Percentiles rank a stretch among this genome's conserved stretches.
phyloP scores from a whole-genome alignment of 2,113 vertebrate genomes.

The Silurus asotus region DNA sequence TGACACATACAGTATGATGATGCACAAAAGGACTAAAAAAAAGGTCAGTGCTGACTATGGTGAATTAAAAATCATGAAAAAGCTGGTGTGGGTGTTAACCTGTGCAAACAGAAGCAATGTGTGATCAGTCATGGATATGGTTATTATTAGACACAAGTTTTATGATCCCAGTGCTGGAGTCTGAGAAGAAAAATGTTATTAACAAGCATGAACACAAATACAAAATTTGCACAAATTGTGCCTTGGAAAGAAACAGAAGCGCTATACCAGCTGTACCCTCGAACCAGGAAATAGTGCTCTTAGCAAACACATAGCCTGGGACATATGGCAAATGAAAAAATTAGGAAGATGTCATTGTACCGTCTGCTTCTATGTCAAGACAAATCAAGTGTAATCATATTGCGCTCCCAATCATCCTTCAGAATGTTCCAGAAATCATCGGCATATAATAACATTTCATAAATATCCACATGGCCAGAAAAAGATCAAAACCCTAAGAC shows the following conservation, averaged over 20 bases:
- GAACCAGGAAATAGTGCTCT: not conserved
- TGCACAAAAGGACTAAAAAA: not conserved
- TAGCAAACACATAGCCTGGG: not conserved
- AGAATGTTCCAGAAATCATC: not conserved
- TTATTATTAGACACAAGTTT: slow-evolving; percentile 36
- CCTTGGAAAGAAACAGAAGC: not conserved
- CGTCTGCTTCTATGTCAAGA: not conserved
- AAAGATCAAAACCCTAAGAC: not conserved
- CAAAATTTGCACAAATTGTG: not conserved
- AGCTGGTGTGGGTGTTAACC: slow-evolving; percentile 21
- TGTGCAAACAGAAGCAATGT: slow-evolving; percentile 1
- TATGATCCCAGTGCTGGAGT: not conserved
- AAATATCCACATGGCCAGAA: not conserved
- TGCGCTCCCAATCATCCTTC: not conserved
- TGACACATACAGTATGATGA: not conserved
- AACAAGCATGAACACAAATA: not conserved
- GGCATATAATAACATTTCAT: not conserved
- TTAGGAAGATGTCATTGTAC: not conserved
- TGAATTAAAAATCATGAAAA: not conserved
- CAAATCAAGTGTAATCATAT: not conserved
- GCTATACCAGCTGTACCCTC: not conserved
- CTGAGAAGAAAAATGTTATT: not conserved
- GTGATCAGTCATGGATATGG: not conserved
- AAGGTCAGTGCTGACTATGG: not conserved
- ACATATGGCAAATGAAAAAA: not conserved